Evolutionary conservation across 2,113 vertebrate species (phyloP), one percentile per base, ranked within the genome.

Genomic region (Xiphophorus hellerii): DNA sequence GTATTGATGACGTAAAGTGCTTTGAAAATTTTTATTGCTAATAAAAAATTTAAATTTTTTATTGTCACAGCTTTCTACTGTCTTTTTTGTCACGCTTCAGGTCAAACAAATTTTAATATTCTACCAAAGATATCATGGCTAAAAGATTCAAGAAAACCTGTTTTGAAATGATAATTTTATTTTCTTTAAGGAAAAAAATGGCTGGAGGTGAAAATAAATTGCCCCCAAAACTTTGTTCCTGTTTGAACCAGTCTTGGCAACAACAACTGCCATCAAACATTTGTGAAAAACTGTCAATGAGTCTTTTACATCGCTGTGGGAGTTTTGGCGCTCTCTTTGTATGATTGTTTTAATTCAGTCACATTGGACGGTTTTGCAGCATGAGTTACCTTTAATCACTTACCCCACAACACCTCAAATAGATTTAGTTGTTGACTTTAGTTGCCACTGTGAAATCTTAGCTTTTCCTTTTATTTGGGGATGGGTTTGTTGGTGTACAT

Each of bases 1-100:
- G 69, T 70, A 87, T 71, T 51, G 44, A 80, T 64, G 10, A 74
- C 65, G n/a, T n/a, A 58, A 8, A 58, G 25, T n/a, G 22, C 51
- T 58, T 58, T 58, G 25, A 58, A 58, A n/a, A n/a, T n/a, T n/a
- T n/a, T n/a, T n/a, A n/a, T n/a, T n/a, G n/a, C n/a, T n/a, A n/a
- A n/a, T n/a, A n/a, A n/a, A n/a, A n/a, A n/a, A n/a, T n/a, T n/a
- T n/a, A n/a, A n/a, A n/a, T n/a, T n/a, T n/a, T n/a, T n/a, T n/a
- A 54, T 54, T 54, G 51, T 54, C 15, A 54, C 51, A 54, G 22
- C 6, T 54, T 22, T 54, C 22, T 54, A 20, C 8, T 11, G 51
- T 58, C 51, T 58, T 58, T 58, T 58, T 58, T 58, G 51, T n/a
- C 51, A n/a, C 17, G 5, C 17, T 20, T 5, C 17, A 48, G 13